Conservation (phyloP, 2,113 vertebrate species). For the Ardeotis arabs region DNA sequence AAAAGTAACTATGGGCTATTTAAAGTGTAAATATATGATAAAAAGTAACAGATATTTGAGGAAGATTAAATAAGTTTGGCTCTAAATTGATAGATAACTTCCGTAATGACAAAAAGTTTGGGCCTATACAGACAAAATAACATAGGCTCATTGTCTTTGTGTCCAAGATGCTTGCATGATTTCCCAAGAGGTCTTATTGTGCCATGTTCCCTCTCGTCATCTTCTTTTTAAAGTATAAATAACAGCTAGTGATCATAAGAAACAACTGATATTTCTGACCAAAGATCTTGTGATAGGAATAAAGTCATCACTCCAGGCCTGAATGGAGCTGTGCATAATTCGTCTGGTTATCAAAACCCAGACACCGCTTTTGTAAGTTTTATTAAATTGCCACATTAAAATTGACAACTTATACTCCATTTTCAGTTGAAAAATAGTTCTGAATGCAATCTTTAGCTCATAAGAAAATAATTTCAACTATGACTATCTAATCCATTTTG, state of each 20-base stretch:
- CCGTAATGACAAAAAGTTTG: not conserved
- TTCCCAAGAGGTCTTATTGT: not conserved
- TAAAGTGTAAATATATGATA: not conserved
- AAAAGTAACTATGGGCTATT: not conserved
- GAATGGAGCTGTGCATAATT: not conserved
- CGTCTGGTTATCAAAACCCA: not conserved
- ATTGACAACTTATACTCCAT: not conserved
- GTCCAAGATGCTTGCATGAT: not conserved
- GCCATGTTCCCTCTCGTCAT: not conserved
- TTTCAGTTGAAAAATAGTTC: conserved; percentile 21
- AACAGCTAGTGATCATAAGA: not conserved
- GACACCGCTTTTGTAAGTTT: not conserved
- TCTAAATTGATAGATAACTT: not conserved
- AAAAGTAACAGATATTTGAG: not conserved
- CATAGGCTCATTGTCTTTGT: not conserved
- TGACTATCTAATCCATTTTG: not conserved
- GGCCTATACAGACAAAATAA: not conserved
- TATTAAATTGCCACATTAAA: not conserved
- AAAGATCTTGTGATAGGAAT: not conserved
- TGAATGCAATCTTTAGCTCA: not conserved
- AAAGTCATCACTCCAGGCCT: not conserved
- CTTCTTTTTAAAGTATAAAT: not conserved
- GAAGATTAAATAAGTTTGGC: not conserved
- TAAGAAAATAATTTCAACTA: not conserved
- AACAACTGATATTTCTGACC: not conserved